Base-by-base conservation (phyloP, 2,113 vertebrate species). In the Phoxinus phoxinus region DNA sequence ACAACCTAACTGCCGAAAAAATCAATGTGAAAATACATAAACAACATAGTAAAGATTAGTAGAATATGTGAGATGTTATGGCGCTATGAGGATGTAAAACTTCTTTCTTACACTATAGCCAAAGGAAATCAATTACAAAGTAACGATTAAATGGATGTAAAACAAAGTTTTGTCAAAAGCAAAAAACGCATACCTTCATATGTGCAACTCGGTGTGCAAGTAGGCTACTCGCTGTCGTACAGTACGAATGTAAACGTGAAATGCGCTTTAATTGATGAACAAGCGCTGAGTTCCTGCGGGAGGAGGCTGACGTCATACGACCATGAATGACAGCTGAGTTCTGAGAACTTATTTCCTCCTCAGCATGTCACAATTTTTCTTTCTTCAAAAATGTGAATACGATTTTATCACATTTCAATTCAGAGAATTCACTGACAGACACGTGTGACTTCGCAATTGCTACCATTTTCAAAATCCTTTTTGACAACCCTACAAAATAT, bases 141-240 rank as follows among this genome's bases (percentile, higher is more conserved):
- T 63, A 21, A 30, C 37, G 6, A 46, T 46, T 8, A 23, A 80
- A 58, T 35, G 10, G 10, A 80, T 37, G 77, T 1, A 32, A 67
- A 25, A 48, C 46, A 53, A 19, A 27, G 9, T 19, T 25, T 46
- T 81, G 27, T 19, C 13, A 81, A 25, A 44, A 17, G 12, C n/a
- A 12, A n/a, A 48, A 15, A 61, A 51, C 32, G n/a, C 82, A 48
- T 85, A 89, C 88, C 88, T 85, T 89, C 85, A 85, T 87, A 59
- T n/a, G 82, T 72, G 65, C 32, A n/a, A 4, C 25, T 86, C 30
- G 3, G 73, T 80, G 9, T 53, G 5, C 61, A 69, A 44, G 61
- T 6, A n/a, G n/a, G n/a, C n/a, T n/a, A 3, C 9, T 82, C n/a
- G 59, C 23, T 37, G 61, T 51, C 30, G 25, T 61, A 25, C 56